Conservation (phyloP, 1,140 invertebrate species). For the Ips typographus region DNA sequence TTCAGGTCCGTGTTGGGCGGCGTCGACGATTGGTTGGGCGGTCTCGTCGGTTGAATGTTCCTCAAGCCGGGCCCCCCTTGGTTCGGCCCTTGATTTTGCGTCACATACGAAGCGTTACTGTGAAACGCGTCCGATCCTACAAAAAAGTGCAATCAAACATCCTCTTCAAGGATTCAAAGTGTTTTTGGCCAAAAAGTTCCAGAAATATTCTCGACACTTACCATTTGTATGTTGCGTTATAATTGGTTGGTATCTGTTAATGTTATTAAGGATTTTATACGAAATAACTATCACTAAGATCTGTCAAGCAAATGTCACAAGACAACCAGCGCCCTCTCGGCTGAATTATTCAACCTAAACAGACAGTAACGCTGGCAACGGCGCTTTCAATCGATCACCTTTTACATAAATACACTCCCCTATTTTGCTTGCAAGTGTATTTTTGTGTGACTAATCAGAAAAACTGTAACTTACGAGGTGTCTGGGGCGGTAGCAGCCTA, state of each 20-base stretch:
- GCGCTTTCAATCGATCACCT: no score
- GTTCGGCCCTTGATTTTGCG: slow-evolving; percentile 43
- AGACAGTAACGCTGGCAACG: no score
- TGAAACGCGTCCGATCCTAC: slow-evolving; percentile 41
- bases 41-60: slow-evolving; percentile 40
- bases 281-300: background rate
- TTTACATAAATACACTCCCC: background rate
- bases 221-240: slow-evolving; percentile 20
- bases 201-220: slow-evolving; percentile 15
- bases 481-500: slow-evolving; percentile 44
- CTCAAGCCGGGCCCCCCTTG: slow-evolving; percentile 45
- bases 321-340: no score
- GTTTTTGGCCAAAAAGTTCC: background rate
- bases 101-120: slow-evolving; percentile 34
- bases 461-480: slow-evolving; percentile 45
- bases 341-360: no score
- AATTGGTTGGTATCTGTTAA: slow-evolving; percentile 27
- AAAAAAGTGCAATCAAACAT: no score
- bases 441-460: background rate
- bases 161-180: no score
- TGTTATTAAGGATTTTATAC: background rate
- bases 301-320: no score
- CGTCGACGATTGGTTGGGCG: slow-evolving; percentile 50
- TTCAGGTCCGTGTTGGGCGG: slow-evolving; percentile 50
- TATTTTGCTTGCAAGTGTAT: background rate